Conservation (phyloP, 2,888 invertebrate species). For the Microctonus aethiopoides region DNA sequence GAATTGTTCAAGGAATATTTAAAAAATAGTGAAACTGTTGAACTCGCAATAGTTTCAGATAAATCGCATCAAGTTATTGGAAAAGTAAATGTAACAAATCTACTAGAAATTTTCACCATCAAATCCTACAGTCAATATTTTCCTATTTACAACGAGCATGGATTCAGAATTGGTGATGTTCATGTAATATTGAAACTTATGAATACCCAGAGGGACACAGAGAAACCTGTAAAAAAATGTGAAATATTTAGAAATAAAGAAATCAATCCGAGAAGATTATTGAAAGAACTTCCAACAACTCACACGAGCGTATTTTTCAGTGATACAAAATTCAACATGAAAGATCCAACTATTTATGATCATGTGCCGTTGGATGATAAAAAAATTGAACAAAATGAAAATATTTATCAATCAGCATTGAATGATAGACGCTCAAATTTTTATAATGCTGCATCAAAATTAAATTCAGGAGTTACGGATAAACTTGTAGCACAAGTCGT, state of each 20-base stretch:
- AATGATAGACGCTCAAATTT: conserved; percentile 45
- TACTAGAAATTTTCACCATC: conserved; percentile 52
- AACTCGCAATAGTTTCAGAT: conserved; percentile 55
- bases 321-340: not conserved
- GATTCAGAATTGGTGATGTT: conserved; percentile 58
- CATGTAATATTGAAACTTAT: conserved; percentile 55
- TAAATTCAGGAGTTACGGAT: conserved; percentile 50
- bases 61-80: conserved; percentile 54
- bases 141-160: conserved; percentile 55
- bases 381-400: conserved; percentile 40
- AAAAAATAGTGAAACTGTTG: conserved; percentile 59
- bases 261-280: not conserved
- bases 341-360: conserved; percentile 23
- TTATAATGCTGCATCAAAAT: conserved; percentile 41
- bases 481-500: conserved; percentile 57
- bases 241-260: not conserved
- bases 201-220: conserved; percentile 32
- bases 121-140: conserved; percentile 55
- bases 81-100: conserved; percentile 51
- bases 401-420: conserved; percentile 51
- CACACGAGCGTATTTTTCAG: not conserved
- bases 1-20: conserved; percentile 61
- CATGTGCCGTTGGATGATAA: conserved; percentile 35
- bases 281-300: conserved; percentile 2
- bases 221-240: conserved; percentile 16